A percentile compares a stretch with the other conserved stretches of the same genome.
phyloP scores from a whole-genome alignment of 2,113 vertebrate species.

The Laterallus jamaicensis region DNA sequence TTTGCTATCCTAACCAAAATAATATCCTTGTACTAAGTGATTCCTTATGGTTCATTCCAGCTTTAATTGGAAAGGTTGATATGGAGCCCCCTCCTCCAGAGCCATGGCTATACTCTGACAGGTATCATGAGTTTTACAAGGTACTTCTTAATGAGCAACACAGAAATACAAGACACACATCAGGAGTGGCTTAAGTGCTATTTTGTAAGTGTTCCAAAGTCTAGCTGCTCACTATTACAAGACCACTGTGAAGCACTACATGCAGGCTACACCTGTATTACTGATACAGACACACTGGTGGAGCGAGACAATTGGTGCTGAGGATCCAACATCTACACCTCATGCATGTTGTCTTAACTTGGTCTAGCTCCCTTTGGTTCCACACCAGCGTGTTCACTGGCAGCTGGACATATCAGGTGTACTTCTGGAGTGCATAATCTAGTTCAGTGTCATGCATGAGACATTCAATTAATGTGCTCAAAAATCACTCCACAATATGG shows the following conservation, averaged over 20 bases:
- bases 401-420: neutral
- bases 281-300: neutral
- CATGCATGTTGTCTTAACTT: fast-evolving
- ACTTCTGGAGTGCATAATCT: neutral
- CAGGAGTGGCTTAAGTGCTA: neutral
- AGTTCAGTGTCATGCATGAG: neutral
- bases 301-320: neutral
- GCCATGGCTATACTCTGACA: neutral
- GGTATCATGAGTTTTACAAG: neutral
- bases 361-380: neutral
- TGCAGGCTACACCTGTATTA: neutral
- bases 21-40: neutral
- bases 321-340: neutral
- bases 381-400: too few species aligned
- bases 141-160: neutral
- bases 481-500: neutral
- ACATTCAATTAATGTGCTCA: neutral
- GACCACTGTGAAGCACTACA: neutral
- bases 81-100: neutral
- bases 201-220: neutral
- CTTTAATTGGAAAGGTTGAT: neutral
- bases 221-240: neutral
- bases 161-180: neutral
- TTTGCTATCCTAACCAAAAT: neutral
- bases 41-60: neutral